phyloP scores from a whole-genome alignment of 2,113 vertebrate genomes.

The Sphyrna mokarran region DNA sequence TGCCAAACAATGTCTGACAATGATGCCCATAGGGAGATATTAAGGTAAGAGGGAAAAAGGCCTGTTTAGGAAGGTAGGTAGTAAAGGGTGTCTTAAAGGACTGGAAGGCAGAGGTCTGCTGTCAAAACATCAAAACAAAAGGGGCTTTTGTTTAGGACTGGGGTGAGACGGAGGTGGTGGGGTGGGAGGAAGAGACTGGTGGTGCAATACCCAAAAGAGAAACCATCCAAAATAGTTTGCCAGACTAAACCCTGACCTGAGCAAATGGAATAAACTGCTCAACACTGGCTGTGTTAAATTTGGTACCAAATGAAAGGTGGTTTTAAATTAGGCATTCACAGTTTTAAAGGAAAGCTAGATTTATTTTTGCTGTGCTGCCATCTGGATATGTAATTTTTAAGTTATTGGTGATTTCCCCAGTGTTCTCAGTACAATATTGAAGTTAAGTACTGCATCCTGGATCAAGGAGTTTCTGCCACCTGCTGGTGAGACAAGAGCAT shows the following conservation, averaged over 20 bases:
- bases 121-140: neutral
- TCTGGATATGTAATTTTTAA: neutral
- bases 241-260: neutral
- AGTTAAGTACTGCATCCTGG: neutral
- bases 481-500: neutral
- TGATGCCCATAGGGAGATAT: neutral
- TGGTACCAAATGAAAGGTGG: neutral
- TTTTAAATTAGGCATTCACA: neutral
- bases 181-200: neutral
- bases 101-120: too few species aligned
- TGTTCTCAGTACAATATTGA: neutral
- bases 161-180: neutral
- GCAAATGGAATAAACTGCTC: neutral
- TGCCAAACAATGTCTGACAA: neutral
- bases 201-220: neutral
- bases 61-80: neutral
- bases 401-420: neutral
- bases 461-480: slow-evolving; percentile 3
- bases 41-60: neutral
- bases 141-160: neutral
- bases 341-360: neutral
- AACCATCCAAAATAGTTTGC: neutral
- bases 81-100: neutral
- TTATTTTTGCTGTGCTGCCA: neutral
- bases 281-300: neutral